Conservation (phyloP, 2,113 vertebrate genomes). For the Cranoglanis bouderius region DNA sequence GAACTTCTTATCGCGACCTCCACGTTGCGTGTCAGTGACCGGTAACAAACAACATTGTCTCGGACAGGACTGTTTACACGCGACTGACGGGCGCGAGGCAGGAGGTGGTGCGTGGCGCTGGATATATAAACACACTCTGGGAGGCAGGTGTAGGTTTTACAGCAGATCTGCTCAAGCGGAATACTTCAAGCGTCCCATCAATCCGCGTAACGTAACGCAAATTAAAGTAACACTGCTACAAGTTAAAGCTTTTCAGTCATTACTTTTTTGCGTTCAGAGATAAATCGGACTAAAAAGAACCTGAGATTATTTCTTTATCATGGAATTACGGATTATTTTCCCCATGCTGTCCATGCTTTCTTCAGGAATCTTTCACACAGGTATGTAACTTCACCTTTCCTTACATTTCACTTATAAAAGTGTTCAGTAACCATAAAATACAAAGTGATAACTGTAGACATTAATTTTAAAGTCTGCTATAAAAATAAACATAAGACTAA, state of each 20-base stretch:
- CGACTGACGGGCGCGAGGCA: conserved; percentile 54
- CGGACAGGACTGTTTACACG: conserved; percentile 77
- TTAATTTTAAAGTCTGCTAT: background rate
- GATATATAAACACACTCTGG: conserved; percentile 65
- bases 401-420: background rate
- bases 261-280: background rate
- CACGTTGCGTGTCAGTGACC: conserved; percentile 82
- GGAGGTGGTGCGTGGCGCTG: conserved; percentile 41
- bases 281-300: conserved; percentile 15
- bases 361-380: conserved; percentile 63
- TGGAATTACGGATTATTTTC: conserved; percentile 81
- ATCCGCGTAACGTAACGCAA: background rate
- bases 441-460: background rate
- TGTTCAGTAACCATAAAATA: background rate
- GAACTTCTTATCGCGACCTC: conserved; percentile 77
- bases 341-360: conserved; percentile 77
- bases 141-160: conserved; percentile 59
- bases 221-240: background rate
- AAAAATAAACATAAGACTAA: background rate
- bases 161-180: conserved; percentile 10
- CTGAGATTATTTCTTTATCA: conserved; percentile 56
- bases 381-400: conserved; percentile 58
- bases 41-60: conserved; percentile 84
- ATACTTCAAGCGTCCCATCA: background rate
- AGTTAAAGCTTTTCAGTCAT: background rate